phyloP scores from a whole-genome alignment of 2,113 vertebrate genomes.

The Cyphomyrus plagiostoma region DNA sequence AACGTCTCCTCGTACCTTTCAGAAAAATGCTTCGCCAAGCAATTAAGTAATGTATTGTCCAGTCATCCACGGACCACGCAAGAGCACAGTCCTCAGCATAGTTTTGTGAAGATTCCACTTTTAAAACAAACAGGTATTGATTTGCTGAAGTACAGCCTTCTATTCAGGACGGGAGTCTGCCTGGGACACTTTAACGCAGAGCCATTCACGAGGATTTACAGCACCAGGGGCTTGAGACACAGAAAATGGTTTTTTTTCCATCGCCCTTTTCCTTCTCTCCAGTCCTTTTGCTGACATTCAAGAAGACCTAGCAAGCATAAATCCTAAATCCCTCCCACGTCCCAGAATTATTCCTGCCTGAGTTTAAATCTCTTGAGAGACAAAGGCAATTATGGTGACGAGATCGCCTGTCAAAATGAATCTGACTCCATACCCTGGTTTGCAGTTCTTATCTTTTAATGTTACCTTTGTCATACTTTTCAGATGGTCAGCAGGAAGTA shows the following conservation, averaged over 20 bases:
- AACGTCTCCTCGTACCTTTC: background rate
- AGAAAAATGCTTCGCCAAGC: background rate
- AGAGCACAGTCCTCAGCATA: background rate
- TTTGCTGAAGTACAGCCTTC: background rate
- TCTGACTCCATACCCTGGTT: background rate
- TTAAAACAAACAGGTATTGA: conserved; percentile 11
- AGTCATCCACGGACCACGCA: background rate
- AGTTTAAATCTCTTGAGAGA: conserved; percentile 25
- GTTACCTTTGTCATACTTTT: background rate
- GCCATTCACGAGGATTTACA: conserved; percentile 13
- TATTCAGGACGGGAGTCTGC: too few relatives aligned
- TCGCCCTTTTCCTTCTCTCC: background rate
- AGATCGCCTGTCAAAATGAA: conserved; percentile 21
- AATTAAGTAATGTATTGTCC: background rate
- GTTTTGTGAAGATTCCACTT: background rate
- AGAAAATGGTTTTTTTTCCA: background rate
- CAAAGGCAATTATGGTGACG: conserved; percentile 23
- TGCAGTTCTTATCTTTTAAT: background rate
- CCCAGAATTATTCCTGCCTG: conserved; percentile 25
- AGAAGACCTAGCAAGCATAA: conserved; percentile 2
- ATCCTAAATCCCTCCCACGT: conserved; percentile 18
- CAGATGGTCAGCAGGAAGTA: background rate
- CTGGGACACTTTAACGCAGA: background rate
- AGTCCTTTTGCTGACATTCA: background rate
- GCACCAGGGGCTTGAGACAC: background rate